Conservation (phyloP, 2,797 vertebrate genomes). For the Chromis chromis region DNA sequence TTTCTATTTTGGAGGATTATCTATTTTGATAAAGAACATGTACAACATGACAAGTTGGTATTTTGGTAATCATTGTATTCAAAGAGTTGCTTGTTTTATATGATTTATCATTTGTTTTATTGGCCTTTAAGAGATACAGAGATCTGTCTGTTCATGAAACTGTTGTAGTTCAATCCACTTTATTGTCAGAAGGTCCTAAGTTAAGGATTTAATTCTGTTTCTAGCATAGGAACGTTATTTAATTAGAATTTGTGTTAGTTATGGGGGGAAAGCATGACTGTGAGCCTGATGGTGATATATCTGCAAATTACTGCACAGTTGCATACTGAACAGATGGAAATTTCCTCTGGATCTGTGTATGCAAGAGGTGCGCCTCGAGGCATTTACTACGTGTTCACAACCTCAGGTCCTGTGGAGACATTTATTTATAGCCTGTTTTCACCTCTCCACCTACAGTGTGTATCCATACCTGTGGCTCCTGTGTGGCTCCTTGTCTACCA, state of each 20-base stretch:
- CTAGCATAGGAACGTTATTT: conserved; percentile 11
- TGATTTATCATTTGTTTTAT: background rate
- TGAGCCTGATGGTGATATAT: conserved; percentile 28
- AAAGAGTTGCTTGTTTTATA: background rate
- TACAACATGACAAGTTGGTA: background rate
- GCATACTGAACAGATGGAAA: conserved; percentile 43
- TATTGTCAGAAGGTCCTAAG: no score
- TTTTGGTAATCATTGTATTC: background rate
- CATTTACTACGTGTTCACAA: conserved; percentile 34
- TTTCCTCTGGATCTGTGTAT: conserved; percentile 31
- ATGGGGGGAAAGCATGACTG: conserved; percentile 21
- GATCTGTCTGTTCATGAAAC: background rate
- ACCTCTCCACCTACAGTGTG: background rate
- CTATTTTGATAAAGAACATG: background rate
- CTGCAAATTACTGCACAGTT: conserved; percentile 33
- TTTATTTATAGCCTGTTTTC: conserved; percentile 35
- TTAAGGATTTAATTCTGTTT: background rate
- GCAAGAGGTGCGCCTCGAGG: conserved; percentile 23
- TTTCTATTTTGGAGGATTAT: background rate
- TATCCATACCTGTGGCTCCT: conserved; percentile 23
- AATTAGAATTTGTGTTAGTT: background rate
- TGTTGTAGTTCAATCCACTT: background rate
- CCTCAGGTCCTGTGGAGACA: conserved; percentile 15
- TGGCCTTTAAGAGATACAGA: background rate
- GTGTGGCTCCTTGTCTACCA: conserved; percentile 13